Evolutionary conservation across 2,888 invertebrate species (phyloP).

Genomic region (Graphium colonna): DNA sequence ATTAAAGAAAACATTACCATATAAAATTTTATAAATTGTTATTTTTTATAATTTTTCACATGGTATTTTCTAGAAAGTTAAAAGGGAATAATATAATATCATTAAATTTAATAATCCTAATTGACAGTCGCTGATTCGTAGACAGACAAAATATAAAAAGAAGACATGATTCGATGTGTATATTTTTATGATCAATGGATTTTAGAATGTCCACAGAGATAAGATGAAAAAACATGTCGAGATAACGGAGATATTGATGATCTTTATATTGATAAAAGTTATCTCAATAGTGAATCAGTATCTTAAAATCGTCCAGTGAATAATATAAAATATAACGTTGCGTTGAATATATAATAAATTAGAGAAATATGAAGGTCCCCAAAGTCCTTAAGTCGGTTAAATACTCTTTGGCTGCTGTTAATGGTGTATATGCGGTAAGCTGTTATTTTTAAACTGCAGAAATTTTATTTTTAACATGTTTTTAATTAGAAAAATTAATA

Average conservation of each 20-base stretch:
- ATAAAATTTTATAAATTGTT: constrained; percentile 1
- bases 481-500: neutral
- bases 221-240: constrained; percentile 61
- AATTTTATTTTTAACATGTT: neutral
- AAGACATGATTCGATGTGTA: constrained; percentile 1
- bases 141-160: too few relatives aligned
- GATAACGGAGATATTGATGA: constrained; percentile 61
- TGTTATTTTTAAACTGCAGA: neutral
- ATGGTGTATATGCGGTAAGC: constrained; percentile 86
- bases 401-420: constrained; percentile 86
- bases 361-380: constrained; percentile 73
- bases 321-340: neutral
- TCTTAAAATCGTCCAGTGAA: constrained; percentile 37
- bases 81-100: too few relatives aligned
- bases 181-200: constrained; percentile 6
- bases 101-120: too few relatives aligned
- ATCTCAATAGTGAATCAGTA: constrained; percentile 48
- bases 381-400: constrained; percentile 76
- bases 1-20: neutral
- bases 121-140: too few relatives aligned
- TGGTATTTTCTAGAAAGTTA: too few relatives aligned
- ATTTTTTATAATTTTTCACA: too few relatives aligned
- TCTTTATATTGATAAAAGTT: constrained; percentile 54
- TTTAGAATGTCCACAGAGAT: constrained; percentile 14
- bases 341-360: constrained; percentile 28